Conservation (phyloP, 2,113 vertebrate genomes). For the Brienomyrus longianalis region DNA sequence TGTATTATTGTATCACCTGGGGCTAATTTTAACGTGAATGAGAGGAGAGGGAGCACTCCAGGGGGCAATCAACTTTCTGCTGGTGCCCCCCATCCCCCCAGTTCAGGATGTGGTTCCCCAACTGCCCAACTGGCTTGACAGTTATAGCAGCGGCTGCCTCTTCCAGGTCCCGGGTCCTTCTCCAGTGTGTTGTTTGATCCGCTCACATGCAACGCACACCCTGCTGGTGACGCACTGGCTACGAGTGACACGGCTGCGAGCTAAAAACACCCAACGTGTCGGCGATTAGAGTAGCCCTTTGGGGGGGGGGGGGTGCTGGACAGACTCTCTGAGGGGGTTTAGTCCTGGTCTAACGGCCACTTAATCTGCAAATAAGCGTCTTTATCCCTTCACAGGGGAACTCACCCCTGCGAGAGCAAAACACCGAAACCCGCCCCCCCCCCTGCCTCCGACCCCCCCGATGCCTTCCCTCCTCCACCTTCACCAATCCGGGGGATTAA, state of each 20-base stretch:
- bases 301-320: neutral
- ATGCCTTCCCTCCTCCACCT: conserved; percentile 50
- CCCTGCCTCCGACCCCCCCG: conserved; percentile 15
- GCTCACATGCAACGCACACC: too few species aligned
- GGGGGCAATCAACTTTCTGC: neutral
- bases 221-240: neutral
- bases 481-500: conserved; percentile 58
- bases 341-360: neutral
- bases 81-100: neutral
- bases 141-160: neutral
- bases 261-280: neutral
- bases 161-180: neutral
- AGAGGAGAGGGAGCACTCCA: neutral
- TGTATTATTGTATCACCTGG: neutral
- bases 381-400: neutral
- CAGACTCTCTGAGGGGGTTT: neutral
- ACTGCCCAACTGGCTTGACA: neutral
- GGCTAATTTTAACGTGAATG: neutral
- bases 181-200: neutral
- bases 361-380: neutral
- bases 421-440: conserved; percentile 21
- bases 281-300: neutral
- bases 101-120: neutral
- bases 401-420: conserved; percentile 11
- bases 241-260: neutral